A percentile compares a stretch with the other conserved stretches of the same genome.
These are phyloP conservation scores for Uropetala carovei DNA, from an alignment of 2,888 invertebrate genomes.

Conservation along the genomic window DNA sequence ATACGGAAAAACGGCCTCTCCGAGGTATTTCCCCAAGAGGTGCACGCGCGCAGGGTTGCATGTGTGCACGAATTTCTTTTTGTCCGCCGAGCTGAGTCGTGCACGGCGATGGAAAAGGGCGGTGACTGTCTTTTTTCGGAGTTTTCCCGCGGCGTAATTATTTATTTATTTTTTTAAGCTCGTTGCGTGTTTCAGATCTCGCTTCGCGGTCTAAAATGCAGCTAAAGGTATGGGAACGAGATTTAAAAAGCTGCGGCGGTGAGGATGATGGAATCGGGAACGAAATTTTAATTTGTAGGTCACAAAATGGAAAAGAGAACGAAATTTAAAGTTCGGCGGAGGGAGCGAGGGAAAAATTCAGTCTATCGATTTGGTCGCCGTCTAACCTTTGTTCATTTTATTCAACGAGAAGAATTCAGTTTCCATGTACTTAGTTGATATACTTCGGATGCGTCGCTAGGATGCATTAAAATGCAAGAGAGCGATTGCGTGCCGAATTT, in stretches of 20 bases:
- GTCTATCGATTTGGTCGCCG: not conserved
- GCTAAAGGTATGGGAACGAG: not conserved
- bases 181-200: not conserved
- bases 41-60: not conserved
- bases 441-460: no score
- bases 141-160: not conserved
- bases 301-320: not conserved
- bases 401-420: no score
- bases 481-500: no score
- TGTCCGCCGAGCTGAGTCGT: not conserved
- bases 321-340: not conserved
- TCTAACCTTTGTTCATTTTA: not conserved
- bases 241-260: not conserved
- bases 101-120: not conserved
- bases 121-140: not conserved
- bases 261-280: not conserved
- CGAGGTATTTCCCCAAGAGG: not conserved
- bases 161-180: not conserved
- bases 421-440: no score
- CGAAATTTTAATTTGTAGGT: not conserved
- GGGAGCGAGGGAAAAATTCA: not conserved
- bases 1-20: not conserved
- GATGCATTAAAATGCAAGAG: no score
- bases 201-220: not conserved
- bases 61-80: not conserved